Evolutionary conservation across 2,888 invertebrate genomes (phyloP).

Genomic region (Hypomecis punctinalis): DNA sequence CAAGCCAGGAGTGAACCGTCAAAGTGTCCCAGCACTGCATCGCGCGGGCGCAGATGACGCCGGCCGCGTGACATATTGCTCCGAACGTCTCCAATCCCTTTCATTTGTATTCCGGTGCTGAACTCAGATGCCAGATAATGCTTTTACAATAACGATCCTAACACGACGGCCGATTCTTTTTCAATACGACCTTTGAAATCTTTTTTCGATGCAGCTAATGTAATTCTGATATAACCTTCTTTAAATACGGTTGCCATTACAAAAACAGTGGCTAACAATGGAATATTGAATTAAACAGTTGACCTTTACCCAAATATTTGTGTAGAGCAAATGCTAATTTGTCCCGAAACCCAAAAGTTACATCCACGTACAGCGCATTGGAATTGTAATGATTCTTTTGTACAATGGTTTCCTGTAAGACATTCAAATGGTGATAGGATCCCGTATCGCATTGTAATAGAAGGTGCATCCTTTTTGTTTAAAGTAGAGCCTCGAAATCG

Average conservation of each 20-base stretch:
- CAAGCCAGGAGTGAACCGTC: conserved; percentile 30
- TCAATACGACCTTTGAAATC: conserved; percentile 54
- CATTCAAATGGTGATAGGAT: conserved; percentile 29
- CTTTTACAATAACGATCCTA: conserved; percentile 78
- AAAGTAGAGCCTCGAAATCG: conserved; percentile 59
- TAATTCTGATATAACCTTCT: conserved; percentile 32
- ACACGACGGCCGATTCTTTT: conserved; percentile 73
- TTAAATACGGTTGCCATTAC: conserved; percentile 19
- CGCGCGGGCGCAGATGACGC: conserved; percentile 45
- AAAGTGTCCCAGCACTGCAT: conserved; percentile 38
- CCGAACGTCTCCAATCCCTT: conserved; percentile 62
- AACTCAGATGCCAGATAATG: conserved; percentile 76
- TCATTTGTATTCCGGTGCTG: conserved; percentile 76
- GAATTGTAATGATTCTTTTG: conserved; percentile 22
- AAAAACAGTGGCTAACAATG: conserved; percentile 47
- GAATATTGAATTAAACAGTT: conserved; percentile 39
- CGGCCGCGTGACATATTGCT: conserved; percentile 74
- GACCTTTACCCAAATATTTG: conserved; percentile 43
- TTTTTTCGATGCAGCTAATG: conserved; percentile 30
- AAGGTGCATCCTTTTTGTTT: conserved; percentile 54
- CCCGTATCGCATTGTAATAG: conserved; percentile 50
- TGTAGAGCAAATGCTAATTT: conserved; percentile 38
- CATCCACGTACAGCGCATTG: conserved; percentile 9
- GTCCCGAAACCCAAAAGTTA: conserved; percentile 36
- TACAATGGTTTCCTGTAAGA: conserved; percentile 19